phyloP scores from a whole-genome alignment of 1,140 invertebrate genomes.

The Scaptomyza graminum region DNA sequence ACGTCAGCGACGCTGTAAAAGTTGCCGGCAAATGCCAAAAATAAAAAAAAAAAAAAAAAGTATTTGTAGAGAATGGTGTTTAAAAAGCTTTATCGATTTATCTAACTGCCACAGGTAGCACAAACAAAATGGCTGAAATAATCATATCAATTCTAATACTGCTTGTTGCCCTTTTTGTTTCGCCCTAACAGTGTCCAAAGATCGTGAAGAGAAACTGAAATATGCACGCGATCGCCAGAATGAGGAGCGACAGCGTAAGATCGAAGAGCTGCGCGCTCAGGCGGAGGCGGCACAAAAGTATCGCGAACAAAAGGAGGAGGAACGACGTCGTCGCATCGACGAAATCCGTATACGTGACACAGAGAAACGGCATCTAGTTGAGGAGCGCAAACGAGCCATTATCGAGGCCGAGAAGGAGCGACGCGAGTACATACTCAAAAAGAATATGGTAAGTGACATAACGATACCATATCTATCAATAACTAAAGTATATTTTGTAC shows the following conservation, averaged over 20 bases:
- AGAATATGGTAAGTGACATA: slow-evolving; percentile 86
- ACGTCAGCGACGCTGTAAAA: slow-evolving; percentile 59
- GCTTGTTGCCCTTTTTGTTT: slow-evolving; percentile 10
- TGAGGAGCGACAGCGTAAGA: slow-evolving; percentile 92
- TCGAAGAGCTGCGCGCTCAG: slow-evolving; percentile 93
- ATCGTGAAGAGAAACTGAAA: slow-evolving; percentile 86
- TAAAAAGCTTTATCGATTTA: slow-evolving; percentile 43
- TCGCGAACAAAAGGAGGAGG: slow-evolving; percentile 94
- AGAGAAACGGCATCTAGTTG: slow-evolving; percentile 90
- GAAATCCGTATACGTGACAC: slow-evolving; percentile 91
- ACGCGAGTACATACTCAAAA: slow-evolving; percentile 92
- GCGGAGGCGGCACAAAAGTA: slow-evolving; percentile 93
- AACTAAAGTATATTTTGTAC: not conserved
- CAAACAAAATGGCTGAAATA: slow-evolving; percentile 10
- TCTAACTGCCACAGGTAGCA: slow-evolving; percentile 57
- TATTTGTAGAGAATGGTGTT: slow-evolving; percentile 19
- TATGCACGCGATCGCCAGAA: slow-evolving; percentile 91
- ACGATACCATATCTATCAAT: not conserved
- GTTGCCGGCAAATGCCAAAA: slow-evolving; percentile 65
- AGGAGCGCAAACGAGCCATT: slow-evolving; percentile 93
- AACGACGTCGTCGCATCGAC: slow-evolving; percentile 90
- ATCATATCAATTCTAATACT: slow-evolving; percentile 13
- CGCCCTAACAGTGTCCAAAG: slow-evolving; percentile 75
- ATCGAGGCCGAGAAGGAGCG: slow-evolving; percentile 93
- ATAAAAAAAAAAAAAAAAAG: slow-evolving; percentile 41